Conservation (phyloP, 1,140 invertebrate species). For the Atta cephalotes region DNA sequence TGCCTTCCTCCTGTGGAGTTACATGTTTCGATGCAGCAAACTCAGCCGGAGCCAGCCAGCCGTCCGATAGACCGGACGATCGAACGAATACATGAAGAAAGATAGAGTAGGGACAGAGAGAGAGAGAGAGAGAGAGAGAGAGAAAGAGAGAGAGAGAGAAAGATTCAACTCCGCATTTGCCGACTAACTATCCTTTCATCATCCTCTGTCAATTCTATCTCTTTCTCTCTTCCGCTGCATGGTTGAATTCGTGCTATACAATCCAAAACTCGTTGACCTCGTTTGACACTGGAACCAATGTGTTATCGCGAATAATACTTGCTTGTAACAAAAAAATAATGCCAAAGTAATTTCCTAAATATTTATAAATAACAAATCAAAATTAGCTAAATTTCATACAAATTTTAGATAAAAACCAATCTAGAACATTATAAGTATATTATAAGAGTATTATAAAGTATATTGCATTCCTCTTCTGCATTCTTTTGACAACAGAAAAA, state of each 20-base stretch:
- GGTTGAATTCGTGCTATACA: neutral
- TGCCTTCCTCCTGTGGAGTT: slow-evolving; percentile 82
- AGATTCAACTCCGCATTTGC: slow-evolving; percentile 81
- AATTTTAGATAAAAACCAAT: too few relatives aligned
- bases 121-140: slow-evolving; percentile 72
- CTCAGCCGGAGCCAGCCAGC: slow-evolving; percentile 63
- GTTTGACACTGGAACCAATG: neutral
- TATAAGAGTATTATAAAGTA: too few relatives aligned
- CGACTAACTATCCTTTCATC: slow-evolving; percentile 56
- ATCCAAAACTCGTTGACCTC: neutral
- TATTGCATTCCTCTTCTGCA: too few relatives aligned
- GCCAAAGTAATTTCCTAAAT: too few relatives aligned
- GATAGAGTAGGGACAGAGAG: slow-evolving; percentile 46
- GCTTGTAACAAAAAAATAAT: neutral
- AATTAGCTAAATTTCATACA: too few relatives aligned
- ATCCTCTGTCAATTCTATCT: slow-evolving; percentile 11
- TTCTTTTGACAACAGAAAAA: too few relatives aligned
- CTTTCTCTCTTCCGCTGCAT: neutral
- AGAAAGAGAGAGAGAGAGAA: slow-evolving; percentile 73
- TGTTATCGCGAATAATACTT: neutral
- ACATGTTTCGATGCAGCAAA: slow-evolving; percentile 81
- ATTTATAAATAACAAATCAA: too few relatives aligned
- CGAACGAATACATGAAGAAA: slow-evolving; percentile 64
- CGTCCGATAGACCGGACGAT: slow-evolving; percentile 56
- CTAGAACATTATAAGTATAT: too few relatives aligned